Conservation (phyloP, 2,888 invertebrate species). For the Trissolcus brochymenae region DNA sequence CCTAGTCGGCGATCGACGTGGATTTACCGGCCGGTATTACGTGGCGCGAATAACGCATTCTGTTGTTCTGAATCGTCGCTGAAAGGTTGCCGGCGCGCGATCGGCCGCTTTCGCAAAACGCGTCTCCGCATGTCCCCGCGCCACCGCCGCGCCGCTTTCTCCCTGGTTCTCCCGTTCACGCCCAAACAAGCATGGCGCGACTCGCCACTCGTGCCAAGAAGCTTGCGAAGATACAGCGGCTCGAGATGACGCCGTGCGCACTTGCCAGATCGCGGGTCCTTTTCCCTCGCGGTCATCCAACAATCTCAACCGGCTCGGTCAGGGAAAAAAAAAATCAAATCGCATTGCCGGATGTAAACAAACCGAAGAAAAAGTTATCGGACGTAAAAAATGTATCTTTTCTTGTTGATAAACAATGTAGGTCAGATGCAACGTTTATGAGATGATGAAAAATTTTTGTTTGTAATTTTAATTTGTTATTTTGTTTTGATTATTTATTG, state of each 20-base stretch:
- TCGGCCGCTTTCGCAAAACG: slow-evolving; percentile 48
- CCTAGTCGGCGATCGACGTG: slow-evolving; percentile 31
- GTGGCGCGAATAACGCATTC: slow-evolving; percentile 48
- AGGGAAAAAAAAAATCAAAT: too few relatives aligned
- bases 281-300: neutral
- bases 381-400: neutral
- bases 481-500: neutral
- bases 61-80: slow-evolving; percentile 50
- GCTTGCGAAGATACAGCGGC: slow-evolving; percentile 38
- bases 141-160: slow-evolving; percentile 43
- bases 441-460: neutral
- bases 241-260: slow-evolving; percentile 31
- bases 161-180: slow-evolving; percentile 61
- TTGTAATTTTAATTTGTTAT: neutral
- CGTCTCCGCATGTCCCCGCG: slow-evolving; percentile 14
- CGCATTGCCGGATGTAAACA: too few relatives aligned
- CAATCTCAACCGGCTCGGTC: neutral
- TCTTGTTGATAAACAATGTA: neutral
- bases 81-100: slow-evolving; percentile 46
- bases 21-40: slow-evolving; percentile 49
- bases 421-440: neutral
- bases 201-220: slow-evolving; percentile 43
- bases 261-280: slow-evolving; percentile 18
- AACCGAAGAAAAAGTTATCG: too few relatives aligned
- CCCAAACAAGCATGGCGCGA: slow-evolving; percentile 70